phyloP scores from a whole-genome alignment of 2,888 invertebrate genomes.

The Drosophila rellima region DNA sequence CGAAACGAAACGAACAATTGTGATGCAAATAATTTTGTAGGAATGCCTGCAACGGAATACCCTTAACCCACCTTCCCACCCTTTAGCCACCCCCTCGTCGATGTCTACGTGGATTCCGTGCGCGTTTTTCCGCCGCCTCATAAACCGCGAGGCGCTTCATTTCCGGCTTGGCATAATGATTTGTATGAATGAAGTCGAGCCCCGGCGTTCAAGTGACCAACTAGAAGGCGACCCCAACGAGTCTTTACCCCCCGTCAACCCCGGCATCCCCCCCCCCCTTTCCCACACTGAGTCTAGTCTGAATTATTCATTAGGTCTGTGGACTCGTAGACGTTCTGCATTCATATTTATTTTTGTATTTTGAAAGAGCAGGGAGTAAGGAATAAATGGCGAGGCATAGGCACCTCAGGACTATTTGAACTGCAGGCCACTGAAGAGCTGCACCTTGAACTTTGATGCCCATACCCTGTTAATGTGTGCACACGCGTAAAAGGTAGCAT shows the following conservation, averaged over 20 bases:
- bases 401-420: conserved; percentile 10
- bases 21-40: conserved; percentile 56
- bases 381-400: conserved; percentile 39
- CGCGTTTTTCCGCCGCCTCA: conserved; percentile 49
- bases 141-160: conserved; percentile 72
- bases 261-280: neutral
- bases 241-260: neutral
- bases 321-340: conserved; percentile 52
- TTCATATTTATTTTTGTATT: conserved; percentile 42
- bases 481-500: neutral
- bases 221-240: conserved; percentile 35
- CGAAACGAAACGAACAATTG: conserved; percentile 57
- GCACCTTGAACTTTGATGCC: conserved; percentile 54
- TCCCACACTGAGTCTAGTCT: conserved; percentile 27
- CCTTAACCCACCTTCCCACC: neutral
- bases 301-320: conserved; percentile 73
- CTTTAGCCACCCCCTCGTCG: neutral
- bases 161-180: conserved; percentile 76
- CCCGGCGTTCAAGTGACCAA: conserved; percentile 61
- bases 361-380: conserved; percentile 23
- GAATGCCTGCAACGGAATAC: conserved; percentile 26
- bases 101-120: conserved; percentile 23
- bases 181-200: conserved; percentile 69
- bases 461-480: conserved; percentile 1
- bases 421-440: conserved; percentile 9